Conservation (phyloP, 2,797 vertebrate species). For the Apodemus agrarius region DNA sequence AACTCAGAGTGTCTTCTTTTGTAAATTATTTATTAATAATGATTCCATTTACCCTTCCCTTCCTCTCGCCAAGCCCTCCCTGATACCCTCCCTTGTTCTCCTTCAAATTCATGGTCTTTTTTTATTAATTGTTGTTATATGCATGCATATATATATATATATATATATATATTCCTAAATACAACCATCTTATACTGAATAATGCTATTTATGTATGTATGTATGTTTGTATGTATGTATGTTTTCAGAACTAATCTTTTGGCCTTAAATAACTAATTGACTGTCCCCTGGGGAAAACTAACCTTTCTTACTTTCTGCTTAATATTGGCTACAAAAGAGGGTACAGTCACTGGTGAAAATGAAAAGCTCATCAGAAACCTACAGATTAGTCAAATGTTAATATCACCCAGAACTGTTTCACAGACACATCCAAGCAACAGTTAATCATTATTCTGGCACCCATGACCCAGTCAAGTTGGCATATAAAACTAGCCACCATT, state of each 20-base stretch:
- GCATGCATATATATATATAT: not conserved
- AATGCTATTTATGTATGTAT: not conserved
- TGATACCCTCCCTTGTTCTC: not conserved
- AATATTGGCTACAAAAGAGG: not conserved
- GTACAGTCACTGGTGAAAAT: not conserved
- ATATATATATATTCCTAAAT: not conserved
- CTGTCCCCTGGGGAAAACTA: not conserved
- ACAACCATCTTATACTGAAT: not conserved
- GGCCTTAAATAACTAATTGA: not conserved
- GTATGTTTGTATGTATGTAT: no score
- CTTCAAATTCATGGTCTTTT: not conserved
- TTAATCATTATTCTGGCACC: not conserved
- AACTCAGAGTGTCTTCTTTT: not conserved
- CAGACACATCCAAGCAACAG: not conserved
- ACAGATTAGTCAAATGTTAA: not conserved
- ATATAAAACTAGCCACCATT: not conserved
- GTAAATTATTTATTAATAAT: not conserved
- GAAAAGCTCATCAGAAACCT: not conserved
- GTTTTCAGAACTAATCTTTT: not conserved
- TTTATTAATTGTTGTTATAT: not conserved
- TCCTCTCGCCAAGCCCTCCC: not conserved
- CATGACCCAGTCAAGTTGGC: not conserved
- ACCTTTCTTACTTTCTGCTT: not conserved
- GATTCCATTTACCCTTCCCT: not conserved
- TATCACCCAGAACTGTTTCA: not conserved